These are phyloP conservation scores for Aphyosemion australe DNA, from an alignment of 2,113 vertebrate species.

Conservation along the genomic window DNA sequence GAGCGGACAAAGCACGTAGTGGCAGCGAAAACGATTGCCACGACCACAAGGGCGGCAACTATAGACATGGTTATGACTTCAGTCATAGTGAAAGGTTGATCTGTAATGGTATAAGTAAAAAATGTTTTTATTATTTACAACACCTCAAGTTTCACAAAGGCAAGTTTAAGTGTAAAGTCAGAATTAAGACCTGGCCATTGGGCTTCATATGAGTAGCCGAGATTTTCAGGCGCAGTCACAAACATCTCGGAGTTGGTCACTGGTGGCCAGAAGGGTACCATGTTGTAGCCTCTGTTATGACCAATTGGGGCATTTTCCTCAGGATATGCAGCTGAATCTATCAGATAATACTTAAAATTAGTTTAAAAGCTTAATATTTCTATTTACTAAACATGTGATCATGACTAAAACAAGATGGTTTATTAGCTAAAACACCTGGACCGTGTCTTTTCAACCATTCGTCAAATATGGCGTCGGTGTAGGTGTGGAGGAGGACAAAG, in stretches of 20 bases:
- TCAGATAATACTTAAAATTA: constrained; percentile 5
- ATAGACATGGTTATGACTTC: constrained; percentile 91
- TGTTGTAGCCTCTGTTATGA: constrained; percentile 92
- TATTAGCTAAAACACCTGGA: constrained; percentile 76
- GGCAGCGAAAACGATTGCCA: constrained; percentile 84
- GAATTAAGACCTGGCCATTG: constrained; percentile 87
- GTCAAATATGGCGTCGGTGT: constrained; percentile 95
- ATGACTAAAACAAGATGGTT: not conserved
- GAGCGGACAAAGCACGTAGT: constrained; percentile 81
- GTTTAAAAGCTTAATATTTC: not conserved
- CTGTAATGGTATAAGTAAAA: constrained; percentile 61
- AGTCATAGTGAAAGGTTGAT: constrained; percentile 80
- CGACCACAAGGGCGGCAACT: constrained; percentile 83
- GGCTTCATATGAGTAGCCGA: constrained; percentile 92
- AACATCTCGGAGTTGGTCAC: constrained; percentile 95
- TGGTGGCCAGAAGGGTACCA: constrained; percentile 99
- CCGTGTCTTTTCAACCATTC: constrained; percentile 92
- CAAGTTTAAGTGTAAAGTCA: not conserved
- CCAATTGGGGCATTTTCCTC: constrained; percentile 96
- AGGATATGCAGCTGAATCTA: constrained; percentile 86
- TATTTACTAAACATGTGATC: not conserved
- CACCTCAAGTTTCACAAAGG: not conserved
- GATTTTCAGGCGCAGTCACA: constrained; percentile 87
- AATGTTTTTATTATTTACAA: not conserved
- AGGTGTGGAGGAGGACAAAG: constrained; percentile 95